Conservation (phyloP, 2,113 vertebrate species). For the Pyxicephalus adspersus region DNA sequence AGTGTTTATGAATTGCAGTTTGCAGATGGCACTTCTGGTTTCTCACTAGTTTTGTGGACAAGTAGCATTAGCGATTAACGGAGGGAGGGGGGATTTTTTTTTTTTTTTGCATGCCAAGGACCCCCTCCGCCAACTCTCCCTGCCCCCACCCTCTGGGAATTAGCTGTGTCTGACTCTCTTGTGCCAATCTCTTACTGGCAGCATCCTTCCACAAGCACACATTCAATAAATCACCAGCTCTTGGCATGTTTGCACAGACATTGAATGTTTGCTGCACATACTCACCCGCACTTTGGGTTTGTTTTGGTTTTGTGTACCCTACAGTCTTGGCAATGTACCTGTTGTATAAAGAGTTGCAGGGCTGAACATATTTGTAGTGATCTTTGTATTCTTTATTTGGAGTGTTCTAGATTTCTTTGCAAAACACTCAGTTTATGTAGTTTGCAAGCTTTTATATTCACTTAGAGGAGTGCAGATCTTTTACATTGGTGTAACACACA, state of each 20-base stretch:
- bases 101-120: conserved; percentile 73
- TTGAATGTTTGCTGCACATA: conserved; percentile 46
- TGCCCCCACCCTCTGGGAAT: conserved; percentile 68
- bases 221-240: conserved; percentile 70
- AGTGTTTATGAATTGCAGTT: conserved; percentile 87
- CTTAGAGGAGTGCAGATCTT: no score
- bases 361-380: no score
- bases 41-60: conserved; percentile 78
- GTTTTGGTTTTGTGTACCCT: background rate
- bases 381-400: no score
- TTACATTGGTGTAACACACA: no score
- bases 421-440: no score
- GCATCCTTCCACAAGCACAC: conserved; percentile 71
- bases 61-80: conserved; percentile 76
- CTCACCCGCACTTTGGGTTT: background rate
- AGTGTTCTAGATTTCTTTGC: no score
- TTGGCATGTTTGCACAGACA: conserved; percentile 69
- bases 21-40: conserved; percentile 82
- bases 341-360: no score
- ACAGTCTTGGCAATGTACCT: no score
- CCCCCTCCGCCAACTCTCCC: conserved; percentile 63
- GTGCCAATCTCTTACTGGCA: conserved; percentile 77
- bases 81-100: background rate
- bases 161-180: conserved; percentile 76
- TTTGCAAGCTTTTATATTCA: no score